phyloP scores from a whole-genome alignment of 2,113 vertebrate species.

The Polypterus senegalus region DNA sequence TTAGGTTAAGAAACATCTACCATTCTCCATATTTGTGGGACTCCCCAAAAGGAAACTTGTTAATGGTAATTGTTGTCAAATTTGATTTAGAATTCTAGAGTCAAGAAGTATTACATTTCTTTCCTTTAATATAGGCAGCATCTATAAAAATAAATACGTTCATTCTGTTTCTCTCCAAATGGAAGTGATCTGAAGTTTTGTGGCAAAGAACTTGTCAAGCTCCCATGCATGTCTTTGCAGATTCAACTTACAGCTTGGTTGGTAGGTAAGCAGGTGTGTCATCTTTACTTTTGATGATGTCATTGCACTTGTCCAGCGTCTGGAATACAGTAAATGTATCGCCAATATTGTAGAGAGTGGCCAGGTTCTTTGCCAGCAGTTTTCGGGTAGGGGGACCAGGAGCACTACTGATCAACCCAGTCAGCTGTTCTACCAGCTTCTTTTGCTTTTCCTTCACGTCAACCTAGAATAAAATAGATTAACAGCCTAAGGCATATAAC shows the following conservation, averaged over 20 bases:
- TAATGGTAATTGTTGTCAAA: too few species aligned
- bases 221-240: not conserved
- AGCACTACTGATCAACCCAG: constrained; percentile 86
- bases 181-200: too few species aligned
- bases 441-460: constrained; percentile 98
- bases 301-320: constrained; percentile 94
- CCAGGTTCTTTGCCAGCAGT: constrained; percentile 88
- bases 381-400: constrained; percentile 91
- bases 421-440: constrained; percentile 91
- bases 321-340: constrained; percentile 97
- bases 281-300: constrained; percentile 93
- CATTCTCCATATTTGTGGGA: too few species aligned
- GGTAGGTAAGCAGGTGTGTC: constrained; percentile 84
- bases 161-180: too few species aligned
- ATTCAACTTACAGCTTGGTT: constrained; percentile 81
- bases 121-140: too few species aligned
- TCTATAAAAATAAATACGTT: too few species aligned
- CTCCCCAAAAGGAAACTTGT: too few species aligned
- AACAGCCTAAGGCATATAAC: too few species aligned
- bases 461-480: constrained; percentile 47
- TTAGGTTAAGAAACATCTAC: too few species aligned
- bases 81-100: too few species aligned
- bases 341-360: constrained; percentile 90
- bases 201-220: not conserved
- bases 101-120: too few species aligned